Conservation (phyloP, 2,797 vertebrate genomes). For the Odontamblyopus lacepedii region DNA sequence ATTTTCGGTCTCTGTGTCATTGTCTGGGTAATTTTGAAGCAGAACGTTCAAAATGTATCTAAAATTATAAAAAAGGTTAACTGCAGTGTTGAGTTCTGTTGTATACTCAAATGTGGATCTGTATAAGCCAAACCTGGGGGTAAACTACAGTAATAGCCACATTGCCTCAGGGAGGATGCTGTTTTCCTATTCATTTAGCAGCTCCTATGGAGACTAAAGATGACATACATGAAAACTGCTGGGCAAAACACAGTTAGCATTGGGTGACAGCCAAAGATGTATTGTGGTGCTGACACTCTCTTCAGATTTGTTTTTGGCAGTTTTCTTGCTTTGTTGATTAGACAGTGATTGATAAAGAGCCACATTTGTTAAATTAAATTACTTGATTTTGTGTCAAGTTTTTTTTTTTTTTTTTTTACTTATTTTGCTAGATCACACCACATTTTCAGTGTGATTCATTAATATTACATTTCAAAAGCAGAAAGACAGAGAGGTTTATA, state of each 20-base stretch:
- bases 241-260: background rate
- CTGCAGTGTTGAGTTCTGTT: background rate
- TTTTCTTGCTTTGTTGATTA: background rate
- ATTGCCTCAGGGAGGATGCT: constrained; percentile 11
- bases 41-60: background rate
- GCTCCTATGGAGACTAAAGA: background rate
- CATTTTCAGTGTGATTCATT: too few species aligned
- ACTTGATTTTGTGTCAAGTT: too few species aligned
- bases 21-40: background rate
- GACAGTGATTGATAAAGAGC: too few species aligned
- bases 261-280: background rate
- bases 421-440: too few species aligned
- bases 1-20: background rate
- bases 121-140: background rate
- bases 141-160: constrained; percentile 11
- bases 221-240: constrained; percentile 12
- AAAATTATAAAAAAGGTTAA: background rate
- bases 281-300: background rate
- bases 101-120: background rate
- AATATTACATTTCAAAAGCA: too few species aligned
- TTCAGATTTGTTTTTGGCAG: background rate
- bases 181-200: constrained; percentile 2
- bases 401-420: too few species aligned
- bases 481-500: too few species aligned
- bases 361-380: too few species aligned